Evolutionary conservation across 2,797 vertebrate genomes (phyloP).

Genomic region (Sylvia borin): DNA sequence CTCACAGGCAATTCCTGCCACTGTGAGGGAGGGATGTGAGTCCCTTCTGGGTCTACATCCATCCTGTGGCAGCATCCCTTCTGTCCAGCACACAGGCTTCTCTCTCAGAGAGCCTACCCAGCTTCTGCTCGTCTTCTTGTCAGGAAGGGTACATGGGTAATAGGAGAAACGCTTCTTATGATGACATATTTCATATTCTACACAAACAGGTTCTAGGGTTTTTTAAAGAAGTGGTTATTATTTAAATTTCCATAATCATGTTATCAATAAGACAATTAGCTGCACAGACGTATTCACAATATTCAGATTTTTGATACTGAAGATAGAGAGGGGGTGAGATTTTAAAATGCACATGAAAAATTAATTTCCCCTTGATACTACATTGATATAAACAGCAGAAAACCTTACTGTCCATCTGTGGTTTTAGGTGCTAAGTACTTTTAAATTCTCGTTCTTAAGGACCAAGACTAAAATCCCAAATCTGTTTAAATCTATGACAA

Average conservation of each 20-base stretch:
- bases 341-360: background rate
- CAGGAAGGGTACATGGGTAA: background rate
- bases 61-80: background rate
- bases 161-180: background rate
- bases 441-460: background rate
- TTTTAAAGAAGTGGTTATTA: background rate
- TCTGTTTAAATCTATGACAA: background rate
- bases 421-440: background rate
- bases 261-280: background rate
- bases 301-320: background rate
- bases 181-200: background rate
- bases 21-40: background rate
- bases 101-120: rapidly evolving
- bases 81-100: too few species aligned
- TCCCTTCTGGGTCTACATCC: background rate
- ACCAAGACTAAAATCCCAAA: background rate
- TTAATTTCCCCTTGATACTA: background rate
- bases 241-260: background rate
- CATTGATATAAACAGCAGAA: background rate
- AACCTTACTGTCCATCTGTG: background rate
- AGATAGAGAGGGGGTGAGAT: background rate
- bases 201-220: background rate
- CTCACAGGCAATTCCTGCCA: background rate
- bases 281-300: background rate
- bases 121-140: background rate